Base-by-base conservation (phyloP, 1,140 invertebrate species). In the Caenorhabditis brenneri region DNA sequence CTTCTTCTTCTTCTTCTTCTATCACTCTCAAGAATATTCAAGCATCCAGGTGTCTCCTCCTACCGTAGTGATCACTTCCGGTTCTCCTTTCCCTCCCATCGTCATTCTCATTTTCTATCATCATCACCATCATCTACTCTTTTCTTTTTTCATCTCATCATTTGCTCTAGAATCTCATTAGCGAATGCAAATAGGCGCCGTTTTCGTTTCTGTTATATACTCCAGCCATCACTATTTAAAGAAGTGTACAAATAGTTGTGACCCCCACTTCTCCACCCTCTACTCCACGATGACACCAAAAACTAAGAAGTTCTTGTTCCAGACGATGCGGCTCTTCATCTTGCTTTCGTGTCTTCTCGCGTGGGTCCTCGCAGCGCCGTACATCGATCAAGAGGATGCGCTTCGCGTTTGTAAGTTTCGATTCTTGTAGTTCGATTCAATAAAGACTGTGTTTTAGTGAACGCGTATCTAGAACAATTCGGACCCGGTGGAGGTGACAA, bases 301-400 rank as follows among this genome's bases (percentile, higher is more conserved):
- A 10, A 51, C 48, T 19, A 51, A 19, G 6, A 19, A 29, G 53
- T 58, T 0, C 24, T n/a, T 36, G 58, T 65, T 65, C 58, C 65
- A 74, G 65, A 74, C 65, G 65, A 74, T 74, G 65, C 65, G 65
- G 36, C 65, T 74, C 22, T 74, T 74, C 65, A 74, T 74, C 36
- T 42, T 74, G 65, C 36, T 74, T 74, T 74, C 65, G 65, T 74
- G 65, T 74, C 65, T 74, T 74, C 65, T 74, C 65, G 65, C 65
- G 65, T 74, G 65, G 65, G 65, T 74, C 65, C 65, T 74, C 65
- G 65, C 65, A 42, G 65, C 65, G 19, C 65, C 65, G 10, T 74
- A 74, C 36, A 42, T 74, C 65, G 65, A 74, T 74, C 65, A 74
- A 46, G 65, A 74, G 36, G 65, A 74, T 74, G 65, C 65, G 65